Conservation (phyloP, 2,113 vertebrate species). For the Candoia aspera region DNA sequence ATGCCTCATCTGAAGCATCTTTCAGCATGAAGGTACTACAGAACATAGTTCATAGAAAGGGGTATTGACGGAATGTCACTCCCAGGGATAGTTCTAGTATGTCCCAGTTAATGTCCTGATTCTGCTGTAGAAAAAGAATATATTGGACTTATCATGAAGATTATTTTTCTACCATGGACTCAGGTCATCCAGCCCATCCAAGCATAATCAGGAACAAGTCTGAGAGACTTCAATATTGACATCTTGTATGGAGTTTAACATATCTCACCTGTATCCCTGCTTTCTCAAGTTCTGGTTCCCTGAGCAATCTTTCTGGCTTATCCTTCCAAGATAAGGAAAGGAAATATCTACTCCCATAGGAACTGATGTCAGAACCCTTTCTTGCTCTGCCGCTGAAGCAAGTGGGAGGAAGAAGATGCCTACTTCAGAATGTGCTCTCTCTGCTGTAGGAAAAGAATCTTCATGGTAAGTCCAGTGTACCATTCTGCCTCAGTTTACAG, state of each 20-base stretch:
- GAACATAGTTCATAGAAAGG: not conserved
- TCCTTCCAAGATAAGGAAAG: not conserved
- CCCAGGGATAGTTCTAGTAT: not conserved
- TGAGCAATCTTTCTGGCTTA: not conserved
- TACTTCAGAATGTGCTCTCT: not conserved
- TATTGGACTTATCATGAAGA: not conserved
- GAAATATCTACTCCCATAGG: not conserved
- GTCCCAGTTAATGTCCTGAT: not conserved
- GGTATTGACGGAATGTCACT: not conserved
- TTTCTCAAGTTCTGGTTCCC: not conserved
- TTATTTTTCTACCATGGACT: not conserved
- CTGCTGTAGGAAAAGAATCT: not conserved
- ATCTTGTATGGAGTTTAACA: not conserved
- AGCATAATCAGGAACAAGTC: not conserved
- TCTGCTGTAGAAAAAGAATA: not conserved
- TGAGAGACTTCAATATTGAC: not conserved
- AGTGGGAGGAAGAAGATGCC: not conserved
- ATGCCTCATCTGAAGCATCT: not conserved
- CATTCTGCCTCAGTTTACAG: not conserved
- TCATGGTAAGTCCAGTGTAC: not conserved
- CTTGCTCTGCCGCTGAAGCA: not conserved
- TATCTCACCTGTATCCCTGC: not conserved
- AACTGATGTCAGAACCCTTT: not conserved
- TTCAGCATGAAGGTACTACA: not conserved
- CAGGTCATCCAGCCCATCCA: not conserved